Base-by-base conservation (phyloP, 2,113 vertebrate genomes). In the Rutilus rutilus region DNA sequence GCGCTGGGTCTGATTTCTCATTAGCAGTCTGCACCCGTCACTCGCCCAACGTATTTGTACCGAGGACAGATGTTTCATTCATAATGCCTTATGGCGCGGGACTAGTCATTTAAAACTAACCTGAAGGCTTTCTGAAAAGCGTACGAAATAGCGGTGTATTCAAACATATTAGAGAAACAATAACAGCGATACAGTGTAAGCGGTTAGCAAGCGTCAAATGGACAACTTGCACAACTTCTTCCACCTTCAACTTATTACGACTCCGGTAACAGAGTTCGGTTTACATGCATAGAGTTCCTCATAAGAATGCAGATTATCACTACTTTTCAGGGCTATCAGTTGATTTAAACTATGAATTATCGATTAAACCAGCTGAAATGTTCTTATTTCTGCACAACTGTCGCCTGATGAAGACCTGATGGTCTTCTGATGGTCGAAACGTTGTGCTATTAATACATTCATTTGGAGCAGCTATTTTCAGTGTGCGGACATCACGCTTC, bases 61-160 rank as follows among this genome's bases (percentile, higher is more conserved):
- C 42, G 77, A 19, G 60, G 71, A 81, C 83, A 88, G 87, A 84
- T 67, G 82, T 67, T 84, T 83, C 85, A 81, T 82, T 88, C 85
- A 65, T 60, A 81, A 60, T 62, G 85, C 67, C 76, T 81, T 84
- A 85, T 74, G 59, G 82, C 65, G 33, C 11, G 71, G 78, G 78
- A 62, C 23, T 67, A 76, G 62, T 85, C 76, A 81, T 77, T 82
- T 75, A 69, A 74, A 81, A 60, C 69, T 67, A 78, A 86, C 85
- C 76, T 76, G 74, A 71, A 86, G 84, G 27, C 54, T 78, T 79
- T 64, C 52, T 50, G 45, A 30, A 62, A 73, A 59, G 57, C 27
- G 17, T 2, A 85, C 12, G 11, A 74, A 81, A 8, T 52, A 59
- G 52, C 23, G 14, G 25, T 21, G 6, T 30, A 21, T 60, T 30